Evolutionary conservation across 2,888 invertebrate genomes (phyloP).

Genomic region (Apoderus coryli): DNA sequence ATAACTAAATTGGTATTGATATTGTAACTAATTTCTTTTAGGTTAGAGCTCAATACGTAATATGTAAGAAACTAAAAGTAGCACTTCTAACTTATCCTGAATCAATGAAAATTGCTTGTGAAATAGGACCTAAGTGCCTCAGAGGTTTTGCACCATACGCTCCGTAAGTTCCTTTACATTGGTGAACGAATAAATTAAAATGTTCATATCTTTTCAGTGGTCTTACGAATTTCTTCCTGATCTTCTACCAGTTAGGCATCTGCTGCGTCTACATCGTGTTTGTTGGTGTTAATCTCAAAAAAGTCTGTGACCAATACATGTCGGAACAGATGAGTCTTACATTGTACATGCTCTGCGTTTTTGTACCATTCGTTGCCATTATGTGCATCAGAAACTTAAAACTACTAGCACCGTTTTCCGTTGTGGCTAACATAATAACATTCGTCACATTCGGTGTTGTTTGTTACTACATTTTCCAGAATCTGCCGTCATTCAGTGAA

Average conservation of each 20-base stretch:
- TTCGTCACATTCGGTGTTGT: constrained; percentile 73
- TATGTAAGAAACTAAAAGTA: constrained; percentile 50
- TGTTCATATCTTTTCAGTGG: constrained; percentile 30
- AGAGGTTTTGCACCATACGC: constrained; percentile 40
- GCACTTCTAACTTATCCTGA: constrained; percentile 73
- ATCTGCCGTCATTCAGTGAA: constrained; percentile 47
- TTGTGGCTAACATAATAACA: constrained; percentile 75
- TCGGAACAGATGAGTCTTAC: constrained; percentile 15
- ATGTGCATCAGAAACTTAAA: constrained; percentile 77
- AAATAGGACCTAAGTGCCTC: constrained; percentile 53
- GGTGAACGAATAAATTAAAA: not conserved
- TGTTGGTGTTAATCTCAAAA: constrained; percentile 29
- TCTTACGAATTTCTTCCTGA: constrained; percentile 51
- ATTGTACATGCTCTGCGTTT: constrained; percentile 27
- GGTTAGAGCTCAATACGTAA: constrained; percentile 42
- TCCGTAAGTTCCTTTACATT: constrained; percentile 25
- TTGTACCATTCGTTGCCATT: constrained; percentile 55
- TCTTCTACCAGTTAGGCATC: constrained; percentile 76
- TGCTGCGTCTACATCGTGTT: constrained; percentile 66
- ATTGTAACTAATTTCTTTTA: constrained; percentile 23
- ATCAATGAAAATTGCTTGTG: constrained; percentile 65
- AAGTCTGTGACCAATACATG: constrained; percentile 26
- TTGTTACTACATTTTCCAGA: constrained; percentile 69
- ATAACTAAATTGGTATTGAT: no score
- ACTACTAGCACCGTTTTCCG: constrained; percentile 78